Base-by-base conservation (phyloP, 2,888 invertebrate genomes). In the Pachymerium ferrugineum region DNA sequence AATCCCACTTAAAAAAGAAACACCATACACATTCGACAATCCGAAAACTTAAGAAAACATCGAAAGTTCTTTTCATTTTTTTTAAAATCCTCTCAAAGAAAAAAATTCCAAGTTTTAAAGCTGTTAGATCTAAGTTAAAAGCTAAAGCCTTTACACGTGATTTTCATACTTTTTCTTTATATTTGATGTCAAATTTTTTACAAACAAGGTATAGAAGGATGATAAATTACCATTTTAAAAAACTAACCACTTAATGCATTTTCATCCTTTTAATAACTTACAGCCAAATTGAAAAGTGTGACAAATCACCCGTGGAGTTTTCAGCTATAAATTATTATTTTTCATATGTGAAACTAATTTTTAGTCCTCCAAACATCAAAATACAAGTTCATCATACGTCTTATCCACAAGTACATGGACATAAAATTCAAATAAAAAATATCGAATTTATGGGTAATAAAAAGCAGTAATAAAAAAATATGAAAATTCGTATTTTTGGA, bases 281-380 rank as follows among this genome's bases (percentile, higher is more conserved):
- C 1, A 28, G 62, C 28, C 62, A 62, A 62, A 62, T 25, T 10
- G 25, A 28, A 62, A 62, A n/a, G n/a, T n/a, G 25, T 62, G 62
- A 62, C 28, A 62, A 62, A 62, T 62, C 62, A 62, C 62, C 62
- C 28, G 12, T 22, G 19, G 28, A 62, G 62, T 62, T 12, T 62
- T 62, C 62, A 62, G 28, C 22, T 28, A 62, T 62, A 62, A 62
- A 62, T 62, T 62, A 62, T 28, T 62, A 25, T 62, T 62, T 62
- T 62, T 62, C 22, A 62, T 62, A n/a, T 28, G 62, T 25, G 28
- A 25, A 5, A 25, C 14, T 62, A 22, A 62, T 62, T 62, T 28
- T 62, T 28, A 62, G 14, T 62, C 28, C 25, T 28, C 28, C 25
- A 28, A 62, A n/a, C 28, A 28, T 38, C 16, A 38, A 38, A 38